Evolutionary conservation across 2,888 invertebrate species (phyloP).

Genomic region (Formica aserva): DNA sequence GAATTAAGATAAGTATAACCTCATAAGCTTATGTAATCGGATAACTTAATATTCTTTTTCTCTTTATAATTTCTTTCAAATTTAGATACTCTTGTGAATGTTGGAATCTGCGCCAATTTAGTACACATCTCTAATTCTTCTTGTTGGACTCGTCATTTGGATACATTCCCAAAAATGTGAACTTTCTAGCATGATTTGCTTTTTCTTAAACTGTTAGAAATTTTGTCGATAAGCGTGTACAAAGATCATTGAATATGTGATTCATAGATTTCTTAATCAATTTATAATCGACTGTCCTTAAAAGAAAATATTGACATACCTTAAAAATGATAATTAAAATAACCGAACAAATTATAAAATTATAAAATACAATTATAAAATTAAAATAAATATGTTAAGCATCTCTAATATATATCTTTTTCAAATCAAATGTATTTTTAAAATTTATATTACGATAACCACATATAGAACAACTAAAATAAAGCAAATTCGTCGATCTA

Average conservation of each 20-base stretch:
- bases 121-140: background rate
- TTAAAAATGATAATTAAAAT: background rate
- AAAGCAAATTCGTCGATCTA: background rate
- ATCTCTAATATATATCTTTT: background rate
- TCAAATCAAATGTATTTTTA: background rate
- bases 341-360: background rate
- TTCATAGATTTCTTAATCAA: background rate
- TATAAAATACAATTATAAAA: too few relatives aligned
- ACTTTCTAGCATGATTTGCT: background rate
- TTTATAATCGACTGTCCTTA: background rate
- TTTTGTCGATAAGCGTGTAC: background rate
- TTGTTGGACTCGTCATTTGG: background rate
- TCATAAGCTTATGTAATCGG: background rate
- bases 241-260: background rate
- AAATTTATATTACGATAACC: background rate
- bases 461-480: background rate
- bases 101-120: background rate
- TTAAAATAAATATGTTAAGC: background rate
- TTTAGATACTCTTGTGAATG: background rate
- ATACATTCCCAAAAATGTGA: background rate
- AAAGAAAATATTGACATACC: background rate
- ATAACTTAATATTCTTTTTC: background rate
- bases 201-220: background rate
- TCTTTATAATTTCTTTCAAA: background rate
- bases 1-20: background rate